phyloP scores from a whole-genome alignment of 2,888 invertebrate species.

The Steinernema carpocapsae region DNA sequence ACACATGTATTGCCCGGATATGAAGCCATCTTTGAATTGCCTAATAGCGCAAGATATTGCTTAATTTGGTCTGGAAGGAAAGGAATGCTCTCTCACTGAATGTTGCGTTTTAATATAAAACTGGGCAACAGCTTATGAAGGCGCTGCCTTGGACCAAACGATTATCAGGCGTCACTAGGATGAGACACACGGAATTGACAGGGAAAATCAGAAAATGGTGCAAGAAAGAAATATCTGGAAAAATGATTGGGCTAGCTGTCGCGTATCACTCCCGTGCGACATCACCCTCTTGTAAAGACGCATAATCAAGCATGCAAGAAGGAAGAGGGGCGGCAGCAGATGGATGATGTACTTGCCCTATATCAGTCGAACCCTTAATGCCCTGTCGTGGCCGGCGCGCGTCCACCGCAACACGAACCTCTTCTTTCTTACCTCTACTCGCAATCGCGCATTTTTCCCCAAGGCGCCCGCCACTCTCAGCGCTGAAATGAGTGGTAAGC shows the following conservation, averaged over 20 bases:
- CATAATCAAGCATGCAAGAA: not conserved
- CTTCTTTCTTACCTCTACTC: not conserved
- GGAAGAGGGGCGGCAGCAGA: not conserved
- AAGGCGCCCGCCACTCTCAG: not conserved
- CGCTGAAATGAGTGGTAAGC: not conserved
- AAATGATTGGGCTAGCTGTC: not conserved
- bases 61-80: too few species aligned
- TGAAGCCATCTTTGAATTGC: too few species aligned
- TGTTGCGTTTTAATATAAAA: too few species aligned
- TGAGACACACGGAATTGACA: slow-evolving; percentile 5
- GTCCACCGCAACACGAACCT: not conserved
- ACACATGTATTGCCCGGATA: too few species aligned
- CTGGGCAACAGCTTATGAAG: too few species aligned
- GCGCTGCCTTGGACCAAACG: too few species aligned
- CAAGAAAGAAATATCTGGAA: not conserved
- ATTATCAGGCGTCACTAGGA: not conserved
- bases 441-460: slow-evolving; percentile 1
- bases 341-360: slow-evolving; percentile 18
- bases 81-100: too few species aligned
- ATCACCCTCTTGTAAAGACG: not conserved
- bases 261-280: not conserved
- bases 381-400: not conserved
- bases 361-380: slow-evolving; percentile 20
- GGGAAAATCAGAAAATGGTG: not conserved
- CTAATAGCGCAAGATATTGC: too few species aligned